A percentile compares a stretch with the other conserved stretches of the same genome.
Evolutionary conservation across 2,113 vertebrate species (phyloP).

Genomic region (Entosphenus tridentatus): DNA sequence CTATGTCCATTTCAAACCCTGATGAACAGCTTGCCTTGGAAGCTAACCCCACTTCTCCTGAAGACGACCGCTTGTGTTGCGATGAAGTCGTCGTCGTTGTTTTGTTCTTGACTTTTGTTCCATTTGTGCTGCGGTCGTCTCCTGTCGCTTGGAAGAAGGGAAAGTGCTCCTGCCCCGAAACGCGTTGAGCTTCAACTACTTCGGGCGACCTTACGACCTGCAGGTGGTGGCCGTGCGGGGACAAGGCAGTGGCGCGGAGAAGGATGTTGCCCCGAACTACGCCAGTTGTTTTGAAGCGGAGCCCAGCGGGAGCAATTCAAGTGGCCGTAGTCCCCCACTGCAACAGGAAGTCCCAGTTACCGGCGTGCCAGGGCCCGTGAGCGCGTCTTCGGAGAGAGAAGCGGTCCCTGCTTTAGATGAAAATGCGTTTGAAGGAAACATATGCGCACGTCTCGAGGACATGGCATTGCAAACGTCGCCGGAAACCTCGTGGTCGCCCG

Average conservation of each 20-base stretch:
- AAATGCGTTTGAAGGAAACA: too few species aligned
- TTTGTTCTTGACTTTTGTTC: not conserved
- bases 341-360: not conserved
- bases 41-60: too few species aligned
- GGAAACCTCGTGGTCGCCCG: too few species aligned
- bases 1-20: not conserved
- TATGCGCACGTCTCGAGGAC: too few species aligned
- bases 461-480: too few species aligned
- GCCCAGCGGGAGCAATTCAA: not conserved
- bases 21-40: not conserved
- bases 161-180: conserved; percentile 4
- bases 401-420: not conserved
- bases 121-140: not conserved
- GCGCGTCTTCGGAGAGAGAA: not conserved
- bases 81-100: not conserved
- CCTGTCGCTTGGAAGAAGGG: not conserved
- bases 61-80: too few species aligned
- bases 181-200: not conserved
- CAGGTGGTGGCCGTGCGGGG: not conserved
- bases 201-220: not conserved
- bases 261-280: not conserved
- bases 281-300: not conserved
- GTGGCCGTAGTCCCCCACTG: not conserved
- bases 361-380: not conserved
- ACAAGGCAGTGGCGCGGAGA: not conserved